Evolutionary conservation across 1,140 invertebrate genomes (phyloP), one percentile per base, ranked within the genome.

Genomic region (Planococcus citri): DNA sequence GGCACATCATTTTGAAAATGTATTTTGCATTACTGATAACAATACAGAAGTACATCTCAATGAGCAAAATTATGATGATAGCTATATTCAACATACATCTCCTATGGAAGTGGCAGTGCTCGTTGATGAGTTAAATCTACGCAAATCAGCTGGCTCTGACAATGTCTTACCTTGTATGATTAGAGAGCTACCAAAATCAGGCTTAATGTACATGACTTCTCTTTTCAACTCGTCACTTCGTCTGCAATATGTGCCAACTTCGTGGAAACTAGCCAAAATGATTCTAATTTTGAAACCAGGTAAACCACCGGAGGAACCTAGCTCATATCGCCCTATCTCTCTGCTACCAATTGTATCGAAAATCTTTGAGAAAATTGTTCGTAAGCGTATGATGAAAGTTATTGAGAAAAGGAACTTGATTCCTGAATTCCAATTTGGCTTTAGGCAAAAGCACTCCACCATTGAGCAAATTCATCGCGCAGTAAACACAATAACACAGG

Each of bases 381-480:
- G 21, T 1, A 20, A 10, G 3, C 0, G 27, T 1, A 21, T 69
- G 12, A 37, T 4, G 17, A 1, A n/a, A 17, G 51, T 29, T 21
- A 17, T 51, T 20, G 6, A 69, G n/a, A n/a, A 38, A 22, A 22
- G 3, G 4, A 12, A 33, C 29, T 12, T 33, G 4, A 33, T 33
- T 58, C 75, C 78, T 12, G 22, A 72, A 6, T 75, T 78, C 67
- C 77, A 79, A 68, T 76, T 76, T 51, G 78, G 78, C 0, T 79
- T 79, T 70, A 69, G 75, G 58, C 9, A 70, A 20, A 71, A 73
- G 0, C 75, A 77, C 51, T 75, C 33, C 2, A 77, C 77, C 12
- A 3, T 33, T 12, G 29, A 33, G 29, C 3, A 77, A 74, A 70
- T 74, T 12, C 69, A 74, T 33, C 70, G 68, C 41, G 69, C 72